Conservation (phyloP, 2,888 invertebrate species). For the Cabera pusaria region DNA sequence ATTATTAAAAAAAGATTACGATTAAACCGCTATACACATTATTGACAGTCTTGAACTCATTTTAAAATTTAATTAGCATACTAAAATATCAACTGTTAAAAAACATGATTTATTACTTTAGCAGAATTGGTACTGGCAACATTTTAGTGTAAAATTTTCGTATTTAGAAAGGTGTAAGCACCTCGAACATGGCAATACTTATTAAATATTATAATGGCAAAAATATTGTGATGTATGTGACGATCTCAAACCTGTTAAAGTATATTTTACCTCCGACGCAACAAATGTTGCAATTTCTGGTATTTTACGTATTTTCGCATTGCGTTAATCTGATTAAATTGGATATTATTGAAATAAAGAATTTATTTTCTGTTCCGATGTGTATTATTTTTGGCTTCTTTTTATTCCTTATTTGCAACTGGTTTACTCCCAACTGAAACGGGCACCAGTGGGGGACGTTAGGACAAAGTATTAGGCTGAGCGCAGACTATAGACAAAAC, state of each 20-base stretch:
- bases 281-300: constrained; percentile 20
- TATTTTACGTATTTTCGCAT: constrained; percentile 29
- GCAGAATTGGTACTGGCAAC: no score
- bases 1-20: no score
- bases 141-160: no score
- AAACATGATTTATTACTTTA: no score
- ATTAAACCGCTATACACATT: no score
- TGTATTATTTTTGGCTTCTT: constrained; percentile 59
- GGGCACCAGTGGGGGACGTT: no score
- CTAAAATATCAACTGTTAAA: constrained; percentile 26
- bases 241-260: constrained; percentile 70
- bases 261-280: constrained; percentile 47
- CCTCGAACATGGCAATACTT: constrained; percentile 55
- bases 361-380: constrained; percentile 79
- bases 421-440: no score
- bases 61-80: constrained; percentile 27
- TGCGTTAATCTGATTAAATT: constrained; percentile 76
- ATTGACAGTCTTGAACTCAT: no score
- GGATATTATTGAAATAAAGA: constrained; percentile 79
- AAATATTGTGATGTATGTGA: constrained; percentile 72
- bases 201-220: constrained; percentile 49
- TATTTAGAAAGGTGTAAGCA: constrained; percentile 51
- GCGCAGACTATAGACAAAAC: no score
- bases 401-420: no score
- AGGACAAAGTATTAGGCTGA: no score